Conservation (phyloP, 2,797 vertebrate genomes). For the Fringilla coelebs region DNA sequence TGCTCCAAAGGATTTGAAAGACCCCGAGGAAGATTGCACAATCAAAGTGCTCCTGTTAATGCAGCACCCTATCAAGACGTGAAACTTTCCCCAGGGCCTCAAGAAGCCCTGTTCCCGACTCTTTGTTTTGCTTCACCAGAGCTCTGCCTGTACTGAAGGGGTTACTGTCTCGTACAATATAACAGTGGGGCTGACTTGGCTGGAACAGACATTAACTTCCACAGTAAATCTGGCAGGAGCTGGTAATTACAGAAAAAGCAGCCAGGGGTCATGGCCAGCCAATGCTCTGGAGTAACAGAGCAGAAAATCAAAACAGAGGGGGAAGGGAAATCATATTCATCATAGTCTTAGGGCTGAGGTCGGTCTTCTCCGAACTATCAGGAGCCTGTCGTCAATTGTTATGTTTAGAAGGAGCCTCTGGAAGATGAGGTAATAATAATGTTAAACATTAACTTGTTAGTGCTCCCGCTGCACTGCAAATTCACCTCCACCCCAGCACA, state of each 20-base stretch:
- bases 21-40: background rate
- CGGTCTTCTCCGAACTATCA: conserved; percentile 70
- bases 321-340: conserved; percentile 70
- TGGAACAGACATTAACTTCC: conserved; percentile 74
- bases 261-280: conserved; percentile 73
- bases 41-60: background rate
- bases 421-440: conserved; percentile 75
- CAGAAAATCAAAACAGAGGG: conserved; percentile 73
- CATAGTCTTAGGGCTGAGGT: conserved; percentile 62
- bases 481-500: conserved; percentile 64
- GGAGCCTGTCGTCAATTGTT: conserved; percentile 73
- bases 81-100: background rate
- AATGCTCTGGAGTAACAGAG: conserved; percentile 72
- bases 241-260: conserved; percentile 74
- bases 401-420: conserved; percentile 72
- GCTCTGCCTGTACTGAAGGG: conserved; percentile 61
- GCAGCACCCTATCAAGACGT: background rate
- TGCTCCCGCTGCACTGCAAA: conserved; percentile 64
- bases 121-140: conserved; percentile 40
- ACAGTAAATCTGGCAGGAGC: conserved; percentile 75
- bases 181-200: conserved; percentile 67
- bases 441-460: conserved; percentile 73
- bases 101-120: background rate
- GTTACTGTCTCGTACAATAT: conserved; percentile 66
- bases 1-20: background rate